These are phyloP conservation scores for Ormyrus labotus DNA, from an alignment of 2,888 invertebrate genomes.

Conservation along the genomic window DNA sequence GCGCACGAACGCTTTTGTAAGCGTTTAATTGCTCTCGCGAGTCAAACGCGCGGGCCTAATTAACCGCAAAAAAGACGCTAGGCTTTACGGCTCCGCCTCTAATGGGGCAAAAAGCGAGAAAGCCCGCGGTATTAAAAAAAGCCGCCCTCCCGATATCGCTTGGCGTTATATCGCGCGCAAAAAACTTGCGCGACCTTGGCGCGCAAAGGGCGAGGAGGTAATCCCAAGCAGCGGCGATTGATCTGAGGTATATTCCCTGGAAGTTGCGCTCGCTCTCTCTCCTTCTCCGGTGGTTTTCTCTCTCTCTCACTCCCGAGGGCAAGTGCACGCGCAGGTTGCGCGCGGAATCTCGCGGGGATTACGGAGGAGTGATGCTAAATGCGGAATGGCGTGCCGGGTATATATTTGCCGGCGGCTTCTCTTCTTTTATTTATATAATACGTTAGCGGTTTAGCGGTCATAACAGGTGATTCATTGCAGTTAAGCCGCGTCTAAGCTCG, in stretches of 20 bases:
- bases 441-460: neutral
- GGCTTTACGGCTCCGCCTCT: neutral
- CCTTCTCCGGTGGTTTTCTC: neutral
- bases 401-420: neutral
- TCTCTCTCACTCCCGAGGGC: neutral
- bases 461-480: no score
- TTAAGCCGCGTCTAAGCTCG: no score
- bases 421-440: neutral
- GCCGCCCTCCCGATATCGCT: no score
- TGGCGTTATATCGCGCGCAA: no score
- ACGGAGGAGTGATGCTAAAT: conserved; percentile 27
- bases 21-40: conserved; percentile 43
- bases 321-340: neutral
- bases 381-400: neutral
- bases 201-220: neutral
- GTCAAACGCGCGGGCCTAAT: conserved; percentile 38
- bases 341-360: conserved; percentile 9
- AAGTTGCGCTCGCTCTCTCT: neutral
- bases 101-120: neutral
- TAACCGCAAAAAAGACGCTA: conserved; percentile 17
- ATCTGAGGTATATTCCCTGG: conserved; percentile 46
- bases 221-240: conserved; percentile 32
- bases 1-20: conserved; percentile 27
- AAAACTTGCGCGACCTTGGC: no score
- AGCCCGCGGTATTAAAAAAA: conserved; percentile 10